Conservation (phyloP, 2,797 vertebrate genomes). For the Dicrostonyx torquatus region DNA sequence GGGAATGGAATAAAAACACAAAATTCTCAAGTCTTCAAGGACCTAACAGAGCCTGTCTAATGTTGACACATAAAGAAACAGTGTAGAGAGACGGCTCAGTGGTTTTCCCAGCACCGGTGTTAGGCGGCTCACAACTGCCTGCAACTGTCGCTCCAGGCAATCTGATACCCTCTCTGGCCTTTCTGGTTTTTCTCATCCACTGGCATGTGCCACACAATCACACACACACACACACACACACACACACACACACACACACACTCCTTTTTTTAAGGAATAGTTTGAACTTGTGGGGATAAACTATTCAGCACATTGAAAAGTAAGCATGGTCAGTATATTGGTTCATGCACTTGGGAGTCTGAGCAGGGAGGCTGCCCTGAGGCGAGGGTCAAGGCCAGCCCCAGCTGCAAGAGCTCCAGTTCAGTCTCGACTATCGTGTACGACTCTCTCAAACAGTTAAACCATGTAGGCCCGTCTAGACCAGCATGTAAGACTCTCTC, state of each 20-base stretch:
- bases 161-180: background rate
- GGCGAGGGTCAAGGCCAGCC: background rate
- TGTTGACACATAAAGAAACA: background rate
- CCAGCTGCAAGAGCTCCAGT: background rate
- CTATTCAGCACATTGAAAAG: background rate
- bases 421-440: background rate
- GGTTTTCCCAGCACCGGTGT: background rate
- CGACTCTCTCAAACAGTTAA: background rate
- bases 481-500: background rate
- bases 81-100: background rate
- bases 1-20: background rate
- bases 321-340: background rate
- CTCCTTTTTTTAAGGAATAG: background rate
- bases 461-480: background rate
- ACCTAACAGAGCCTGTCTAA: background rate
- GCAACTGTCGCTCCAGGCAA: background rate
- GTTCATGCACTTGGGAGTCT: background rate
- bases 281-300: conserved; percentile 37
- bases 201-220: background rate
- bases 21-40: background rate
- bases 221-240: background rate
- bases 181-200: too few species aligned
- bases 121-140: background rate
- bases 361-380: background rate
- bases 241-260: too few species aligned